Percentiles rank a stretch among this genome's conserved stretches.
Evolutionary conservation across 30 jellyfish, hydroid and myxozoan species (phyloP).

Genomic region (Aurelia aurita): DNA sequence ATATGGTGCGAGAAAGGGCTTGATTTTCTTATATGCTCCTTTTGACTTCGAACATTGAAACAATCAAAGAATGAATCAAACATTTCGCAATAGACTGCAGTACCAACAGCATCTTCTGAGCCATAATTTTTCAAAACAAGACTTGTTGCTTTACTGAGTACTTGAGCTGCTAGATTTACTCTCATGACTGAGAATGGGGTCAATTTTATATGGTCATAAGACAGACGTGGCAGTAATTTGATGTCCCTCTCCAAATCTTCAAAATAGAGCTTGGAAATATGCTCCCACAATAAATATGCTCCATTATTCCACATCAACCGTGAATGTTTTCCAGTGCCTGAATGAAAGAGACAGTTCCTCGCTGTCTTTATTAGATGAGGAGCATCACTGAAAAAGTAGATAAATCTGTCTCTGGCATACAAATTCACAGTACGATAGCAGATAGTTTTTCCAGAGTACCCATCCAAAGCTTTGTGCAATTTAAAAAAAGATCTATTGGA

Average conservation of each 20-base stretch:
- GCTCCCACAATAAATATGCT: constrained; percentile 9
- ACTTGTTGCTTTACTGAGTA: constrained; percentile 6
- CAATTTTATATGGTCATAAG: constrained; percentile 49
- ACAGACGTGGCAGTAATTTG: constrained; percentile 2
- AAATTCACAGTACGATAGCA: neutral
- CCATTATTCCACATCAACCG: constrained; percentile 48
- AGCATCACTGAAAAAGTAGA: constrained; percentile 52
- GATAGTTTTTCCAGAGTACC: neutral
- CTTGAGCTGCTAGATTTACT: constrained; percentile 51
- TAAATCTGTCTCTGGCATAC: constrained; percentile 20
- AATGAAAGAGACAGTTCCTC: constrained; percentile 35
- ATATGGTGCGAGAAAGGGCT: constrained; percentile 38
- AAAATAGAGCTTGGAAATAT: neutral
- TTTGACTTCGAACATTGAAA: constrained; percentile 39
- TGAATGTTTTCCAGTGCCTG: constrained; percentile 25
- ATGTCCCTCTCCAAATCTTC: constrained; percentile 27
- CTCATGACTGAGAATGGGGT: constrained; percentile 47
- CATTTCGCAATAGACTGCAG: constrained; percentile 27
- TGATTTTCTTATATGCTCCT: constrained; percentile 5
- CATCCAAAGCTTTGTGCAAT: constrained; percentile 1
- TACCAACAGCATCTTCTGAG: constrained; percentile 13
- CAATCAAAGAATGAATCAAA: constrained; percentile 53
- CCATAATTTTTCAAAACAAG: neutral
- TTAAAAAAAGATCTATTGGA: constrained; percentile 17
- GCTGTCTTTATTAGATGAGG: constrained; percentile 56